A percentile compares a stretch with the other conserved stretches of the same genome.
These are phyloP conservation scores for Plagodis dolabraria DNA, from an alignment of 2,888 invertebrate species.

Conservation along the genomic window DNA sequence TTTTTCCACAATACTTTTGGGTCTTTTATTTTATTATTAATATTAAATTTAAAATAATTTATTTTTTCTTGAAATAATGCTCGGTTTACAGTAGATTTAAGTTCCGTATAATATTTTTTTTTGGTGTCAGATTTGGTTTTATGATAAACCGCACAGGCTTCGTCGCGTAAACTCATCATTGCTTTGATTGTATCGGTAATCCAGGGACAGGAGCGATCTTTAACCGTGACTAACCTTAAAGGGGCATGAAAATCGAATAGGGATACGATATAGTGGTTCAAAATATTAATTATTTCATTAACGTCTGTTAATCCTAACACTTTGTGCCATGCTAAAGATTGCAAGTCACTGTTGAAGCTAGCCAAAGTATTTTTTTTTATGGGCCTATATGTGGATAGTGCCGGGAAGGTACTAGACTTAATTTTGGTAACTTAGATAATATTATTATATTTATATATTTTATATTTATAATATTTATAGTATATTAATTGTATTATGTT, in stretches of 20 bases:
- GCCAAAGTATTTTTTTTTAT: not conserved
- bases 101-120: not conserved
- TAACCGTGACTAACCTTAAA: not conserved
- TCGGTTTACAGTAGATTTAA: slow-evolving; percentile 3
- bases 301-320: not conserved
- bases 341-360: not conserved
- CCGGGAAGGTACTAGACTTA: too few relatives aligned
- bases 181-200: slow-evolving; percentile 5
- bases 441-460: too few relatives aligned
- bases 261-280: not conserved
- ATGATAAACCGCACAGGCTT: slow-evolving; percentile 1
- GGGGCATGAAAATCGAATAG: slow-evolving; percentile 2
- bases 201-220: slow-evolving; percentile 2
- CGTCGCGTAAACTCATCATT: slow-evolving; percentile 12
- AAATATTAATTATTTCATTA: not conserved
- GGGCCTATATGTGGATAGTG: too few relatives aligned
- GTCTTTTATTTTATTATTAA: slow-evolving; percentile 2
- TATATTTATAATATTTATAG: too few relatives aligned
- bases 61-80: slow-evolving; percentile 3
- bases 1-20: too few relatives aligned
- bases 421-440: too few relatives aligned
- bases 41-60: slow-evolving; percentile 6
- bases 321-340: not conserved
- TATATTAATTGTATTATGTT: too few relatives aligned
- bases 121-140: not conserved